Evolutionary conservation across 2,113 vertebrate species (phyloP).

Genomic region (Dicentrarchus labrax): DNA sequence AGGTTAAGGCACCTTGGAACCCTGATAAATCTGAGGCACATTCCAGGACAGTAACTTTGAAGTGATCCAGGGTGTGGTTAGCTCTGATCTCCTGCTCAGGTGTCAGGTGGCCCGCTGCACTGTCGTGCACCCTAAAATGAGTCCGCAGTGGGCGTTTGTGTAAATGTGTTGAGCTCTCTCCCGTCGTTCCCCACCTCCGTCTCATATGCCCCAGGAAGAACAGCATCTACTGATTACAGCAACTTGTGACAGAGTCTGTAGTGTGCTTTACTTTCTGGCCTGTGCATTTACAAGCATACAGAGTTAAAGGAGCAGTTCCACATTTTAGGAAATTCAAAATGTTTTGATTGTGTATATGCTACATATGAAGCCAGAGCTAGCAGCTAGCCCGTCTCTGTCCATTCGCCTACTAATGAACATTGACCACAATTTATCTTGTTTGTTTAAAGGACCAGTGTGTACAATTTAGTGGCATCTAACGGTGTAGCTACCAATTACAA

Average conservation of each 20-base stretch:
- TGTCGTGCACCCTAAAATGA: not conserved
- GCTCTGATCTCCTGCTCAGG: not conserved
- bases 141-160: constrained; percentile 18
- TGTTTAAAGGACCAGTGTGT: not conserved
- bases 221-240: constrained; percentile 66
- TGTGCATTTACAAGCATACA: constrained; percentile 40
- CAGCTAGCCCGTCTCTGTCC: not conserved
- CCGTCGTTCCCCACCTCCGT: constrained; percentile 35
- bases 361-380: not conserved
- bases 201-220: constrained; percentile 46
- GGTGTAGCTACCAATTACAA: too few relatives aligned
- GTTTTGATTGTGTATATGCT: not conserved
- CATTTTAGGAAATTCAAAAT: not conserved
- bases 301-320: constrained; percentile 1
- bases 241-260: constrained; percentile 4
- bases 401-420: not conserved
- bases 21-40: constrained; percentile 70
- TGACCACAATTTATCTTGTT: not conserved
- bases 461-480: too few relatives aligned
- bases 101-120: not conserved
- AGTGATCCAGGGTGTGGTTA: constrained; percentile 1
- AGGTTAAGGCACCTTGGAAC: constrained; percentile 83
- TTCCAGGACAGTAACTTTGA: constrained; percentile 14
- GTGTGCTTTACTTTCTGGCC: constrained; percentile 25
- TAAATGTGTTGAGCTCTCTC: constrained; percentile 21